Evolutionary conservation across 2,888 invertebrate species (phyloP), one percentile per base, ranked within the genome.

Genomic region (Escarpia spicata): DNA sequence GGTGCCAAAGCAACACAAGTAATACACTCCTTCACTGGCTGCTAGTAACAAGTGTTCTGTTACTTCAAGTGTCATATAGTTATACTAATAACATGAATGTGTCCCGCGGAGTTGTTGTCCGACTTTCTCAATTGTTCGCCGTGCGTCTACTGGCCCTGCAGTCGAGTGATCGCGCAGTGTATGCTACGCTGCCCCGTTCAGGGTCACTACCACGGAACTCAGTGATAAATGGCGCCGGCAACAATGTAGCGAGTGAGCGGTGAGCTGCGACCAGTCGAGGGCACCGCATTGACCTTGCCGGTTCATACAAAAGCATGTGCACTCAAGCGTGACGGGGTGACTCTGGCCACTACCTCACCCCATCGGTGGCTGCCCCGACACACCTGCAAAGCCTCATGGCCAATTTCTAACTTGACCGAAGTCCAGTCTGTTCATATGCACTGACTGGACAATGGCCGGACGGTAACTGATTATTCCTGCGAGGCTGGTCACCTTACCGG

Each of bases 51-150:
- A 75, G 75, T 75, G 75, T n/a, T 26, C n/a, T 15, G 26, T 75
- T 2, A 75, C 4, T 75, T 1, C 75, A 75, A 75, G 26, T 26
- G n/a, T 75, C 4, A 15, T 52, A 15, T 52, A 52, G 52, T 75
- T 75, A 75, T 75, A 75, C 75, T 75, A 75, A 75, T 75, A n/a
- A 19, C 75, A 6, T n/a, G 75, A 60, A 60, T 19, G 26, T 26
- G 75, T 75, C 75, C 75, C 75, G 75, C 75, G n/a, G 75, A 26
- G 75, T 19, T 75, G n/a, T 75, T 75, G 75, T 75, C 75, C 75
- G 19, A 75, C 75, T 75, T 75, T 75, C 75, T 75, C 75, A 75
- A 75, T 75, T 26, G 26, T 75, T 75, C 75, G n/a, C 75, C 19
- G 26, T 19, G 75, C 75, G 75, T 26, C 75, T 75, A 75, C 75